These are phyloP conservation scores for Pterostichus madidus DNA, from an alignment of 2,888 invertebrate species.

Conservation along the genomic window DNA sequence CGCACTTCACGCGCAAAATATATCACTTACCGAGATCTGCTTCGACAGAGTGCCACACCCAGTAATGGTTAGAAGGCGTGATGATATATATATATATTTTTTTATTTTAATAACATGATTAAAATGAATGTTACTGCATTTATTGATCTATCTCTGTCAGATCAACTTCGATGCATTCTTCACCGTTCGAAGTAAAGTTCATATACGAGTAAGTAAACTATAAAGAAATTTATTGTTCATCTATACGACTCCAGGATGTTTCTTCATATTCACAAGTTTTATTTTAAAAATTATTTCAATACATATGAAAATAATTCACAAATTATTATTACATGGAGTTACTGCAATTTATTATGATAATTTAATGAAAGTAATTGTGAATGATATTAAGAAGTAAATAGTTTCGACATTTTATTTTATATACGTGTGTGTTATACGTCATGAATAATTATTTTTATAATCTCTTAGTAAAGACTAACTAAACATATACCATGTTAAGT, in stretches of 20 bases:
- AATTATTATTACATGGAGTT: background rate
- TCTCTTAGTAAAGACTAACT: too few species aligned
- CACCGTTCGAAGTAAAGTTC: background rate
- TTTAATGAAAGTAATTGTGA: slow-evolving; percentile 8
- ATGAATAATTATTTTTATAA: too few species aligned
- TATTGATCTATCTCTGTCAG: slow-evolving; percentile 25
- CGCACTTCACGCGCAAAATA: too few species aligned
- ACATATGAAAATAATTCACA: background rate
- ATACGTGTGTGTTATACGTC: too few species aligned
- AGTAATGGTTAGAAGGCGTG: too few species aligned
- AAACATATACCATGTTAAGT: too few species aligned
- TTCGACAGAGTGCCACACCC: too few species aligned
- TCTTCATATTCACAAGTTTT: slow-evolving; percentile 31
- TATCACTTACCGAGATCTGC: too few species aligned
- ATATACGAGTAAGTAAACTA: slow-evolving; percentile 20
- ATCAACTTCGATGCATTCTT: slow-evolving; percentile 7
- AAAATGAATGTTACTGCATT: slow-evolving; percentile 1
- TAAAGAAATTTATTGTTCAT: background rate
- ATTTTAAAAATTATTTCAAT: slow-evolving; percentile 27
- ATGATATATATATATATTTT: too few species aligned
- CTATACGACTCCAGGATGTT: slow-evolving; percentile 11
- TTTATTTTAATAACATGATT: background rate
- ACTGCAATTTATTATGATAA: slow-evolving; percentile 11
- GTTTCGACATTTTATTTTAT: too few species aligned
- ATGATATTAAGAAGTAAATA: background rate